Evolutionary conservation across 1,140 invertebrate genomes (phyloP).

Genomic region (Zaprionus kolodkinae): DNA sequence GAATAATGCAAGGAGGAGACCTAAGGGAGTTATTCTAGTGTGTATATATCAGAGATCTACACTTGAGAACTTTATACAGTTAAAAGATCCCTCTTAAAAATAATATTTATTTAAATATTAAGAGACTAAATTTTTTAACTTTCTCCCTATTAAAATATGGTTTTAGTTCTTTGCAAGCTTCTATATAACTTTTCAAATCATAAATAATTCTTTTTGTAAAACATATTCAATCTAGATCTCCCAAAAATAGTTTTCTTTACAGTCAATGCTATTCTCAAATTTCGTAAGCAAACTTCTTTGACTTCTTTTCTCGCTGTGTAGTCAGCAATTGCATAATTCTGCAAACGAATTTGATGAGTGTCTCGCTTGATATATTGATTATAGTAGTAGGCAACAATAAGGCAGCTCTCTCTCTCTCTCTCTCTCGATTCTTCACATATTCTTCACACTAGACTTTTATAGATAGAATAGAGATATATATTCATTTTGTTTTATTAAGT

Average conservation of each 20-base stretch:
- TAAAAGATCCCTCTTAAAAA: too few species aligned
- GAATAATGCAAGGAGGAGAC: background rate
- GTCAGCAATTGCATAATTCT: conserved; percentile 44
- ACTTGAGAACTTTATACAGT: too few species aligned
- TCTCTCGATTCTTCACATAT: conserved; percentile 23
- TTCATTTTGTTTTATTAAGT: conserved; percentile 23
- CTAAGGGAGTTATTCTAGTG: too few species aligned
- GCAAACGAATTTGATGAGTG: conserved; percentile 29
- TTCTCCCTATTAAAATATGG: too few species aligned
- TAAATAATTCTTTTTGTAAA: too few species aligned
- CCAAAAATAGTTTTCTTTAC: background rate
- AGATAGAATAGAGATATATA: conserved; percentile 15
- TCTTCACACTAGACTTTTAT: conserved; percentile 10
- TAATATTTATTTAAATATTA: too few species aligned
- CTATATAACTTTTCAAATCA: background rate
- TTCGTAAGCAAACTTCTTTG: background rate
- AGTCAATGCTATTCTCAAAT: background rate
- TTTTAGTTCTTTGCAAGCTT: background rate
- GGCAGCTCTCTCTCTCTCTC: background rate
- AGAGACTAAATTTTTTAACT: too few species aligned
- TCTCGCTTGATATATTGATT: conserved; percentile 38
- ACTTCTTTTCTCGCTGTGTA: conserved; percentile 9
- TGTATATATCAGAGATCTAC: too few species aligned
- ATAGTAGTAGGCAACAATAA: conserved; percentile 17
- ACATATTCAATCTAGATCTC: too few species aligned